Percentiles rank a stretch among this genome's conserved stretches.
Conservation (phyloP, 2,113 vertebrate species). For the Gambusia holbrooki region DNA sequence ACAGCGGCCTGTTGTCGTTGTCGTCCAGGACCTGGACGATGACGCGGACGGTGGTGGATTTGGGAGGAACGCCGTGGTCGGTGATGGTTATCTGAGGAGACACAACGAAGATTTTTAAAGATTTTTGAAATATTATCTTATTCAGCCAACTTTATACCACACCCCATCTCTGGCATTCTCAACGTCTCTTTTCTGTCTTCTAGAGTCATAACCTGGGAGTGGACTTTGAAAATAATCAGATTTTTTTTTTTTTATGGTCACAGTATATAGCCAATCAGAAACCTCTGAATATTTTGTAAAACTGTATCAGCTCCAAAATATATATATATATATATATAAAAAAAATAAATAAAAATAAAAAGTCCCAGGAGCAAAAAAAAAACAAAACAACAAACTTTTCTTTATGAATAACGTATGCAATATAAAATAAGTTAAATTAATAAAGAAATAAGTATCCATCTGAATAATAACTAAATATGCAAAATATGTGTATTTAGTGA, state of each 20-base stretch:
- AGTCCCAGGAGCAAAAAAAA: background rate
- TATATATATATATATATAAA: too few species aligned
- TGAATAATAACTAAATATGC: background rate
- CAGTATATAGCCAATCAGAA: too few species aligned
- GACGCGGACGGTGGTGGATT: slow-evolving; percentile 87
- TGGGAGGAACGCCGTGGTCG: slow-evolving; percentile 87
- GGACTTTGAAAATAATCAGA: background rate
- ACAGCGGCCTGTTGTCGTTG: slow-evolving; percentile 94
- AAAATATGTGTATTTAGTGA: background rate
- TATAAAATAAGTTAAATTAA: background rate
- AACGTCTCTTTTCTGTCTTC: background rate
- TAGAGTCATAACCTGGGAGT: background rate
- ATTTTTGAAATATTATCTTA: slow-evolving; percentile 3
- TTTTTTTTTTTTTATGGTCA: background rate
- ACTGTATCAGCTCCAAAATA: background rate
- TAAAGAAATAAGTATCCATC: background rate
- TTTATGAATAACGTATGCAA: too few species aligned
- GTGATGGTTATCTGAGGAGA: slow-evolving; percentile 87
- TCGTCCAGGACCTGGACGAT: slow-evolving; percentile 95
- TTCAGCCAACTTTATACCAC: slow-evolving; percentile 3
- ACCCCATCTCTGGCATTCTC: background rate
- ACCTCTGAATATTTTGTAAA: slow-evolving; percentile 2
- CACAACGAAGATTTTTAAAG: background rate
- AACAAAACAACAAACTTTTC: too few species aligned
- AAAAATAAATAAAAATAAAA: too few species aligned